A percentile compares a stretch with the other conserved stretches of the same genome.
These are phyloP conservation scores for Aradophagus sp. DNA, from an alignment of 1,140 invertebrate species.

Conservation along the genomic window DNA sequence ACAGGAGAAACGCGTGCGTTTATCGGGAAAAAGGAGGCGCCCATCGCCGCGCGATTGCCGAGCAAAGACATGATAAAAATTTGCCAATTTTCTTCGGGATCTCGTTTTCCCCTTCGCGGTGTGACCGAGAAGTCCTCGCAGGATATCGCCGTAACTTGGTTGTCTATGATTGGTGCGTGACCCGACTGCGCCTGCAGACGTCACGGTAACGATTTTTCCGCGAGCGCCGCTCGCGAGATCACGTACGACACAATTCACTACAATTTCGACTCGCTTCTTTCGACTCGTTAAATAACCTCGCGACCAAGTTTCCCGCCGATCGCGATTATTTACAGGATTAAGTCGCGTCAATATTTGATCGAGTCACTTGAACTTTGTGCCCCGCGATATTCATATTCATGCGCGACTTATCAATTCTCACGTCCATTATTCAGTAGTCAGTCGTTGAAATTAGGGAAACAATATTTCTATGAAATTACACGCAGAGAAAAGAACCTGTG, in stretches of 20 bases:
- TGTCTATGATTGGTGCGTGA: constrained; percentile 47
- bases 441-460: no score
- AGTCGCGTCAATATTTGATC: constrained; percentile 38
- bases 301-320: constrained; percentile 13
- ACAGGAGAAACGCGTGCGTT: neutral
- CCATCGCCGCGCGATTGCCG: constrained; percentile 9
- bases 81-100: constrained; percentile 11
- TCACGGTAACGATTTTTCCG: constrained; percentile 38
- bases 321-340: constrained; percentile 34
- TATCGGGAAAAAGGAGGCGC: neutral
- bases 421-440: constrained; percentile 41
- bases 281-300: constrained; percentile 19
- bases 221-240: constrained; percentile 19
- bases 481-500: no score
- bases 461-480: no score
- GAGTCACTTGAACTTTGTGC: constrained; percentile 11
- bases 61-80: constrained; percentile 20
- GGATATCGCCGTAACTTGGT: constrained; percentile 34
- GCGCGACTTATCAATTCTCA: constrained; percentile 28
- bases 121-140: constrained; percentile 11
- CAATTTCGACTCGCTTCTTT: constrained; percentile 18
- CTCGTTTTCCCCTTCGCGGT: neutral
- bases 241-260: constrained; percentile 22
- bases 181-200: constrained; percentile 10
- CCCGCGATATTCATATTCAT: constrained; percentile 25